These are phyloP conservation scores for Sebastes steindachneri DNA, from an alignment of 2,797 vertebrate genomes.

Conservation along the genomic window DNA sequence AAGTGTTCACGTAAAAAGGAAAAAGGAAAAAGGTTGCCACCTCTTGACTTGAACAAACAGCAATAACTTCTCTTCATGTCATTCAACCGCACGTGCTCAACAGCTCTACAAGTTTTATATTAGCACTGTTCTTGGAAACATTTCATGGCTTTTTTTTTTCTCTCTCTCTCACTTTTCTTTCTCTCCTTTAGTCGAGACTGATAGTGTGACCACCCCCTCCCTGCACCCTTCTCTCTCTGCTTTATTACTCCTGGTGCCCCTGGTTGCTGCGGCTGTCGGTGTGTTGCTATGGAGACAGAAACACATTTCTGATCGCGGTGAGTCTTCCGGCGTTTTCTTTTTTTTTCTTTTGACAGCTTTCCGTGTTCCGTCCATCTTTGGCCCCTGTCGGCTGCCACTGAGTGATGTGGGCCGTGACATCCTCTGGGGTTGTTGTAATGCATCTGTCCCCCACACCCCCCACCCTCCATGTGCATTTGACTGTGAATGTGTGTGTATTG, in stretches of 20 bases:
- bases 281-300: slow-evolving; percentile 87
- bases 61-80: slow-evolving; percentile 25
- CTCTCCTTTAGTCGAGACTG: slow-evolving; percentile 49
- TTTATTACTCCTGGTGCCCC: slow-evolving; percentile 84
- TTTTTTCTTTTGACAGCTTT: slow-evolving; percentile 61
- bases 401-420: slow-evolving; percentile 73
- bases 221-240: slow-evolving; percentile 70
- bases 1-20: not conserved
- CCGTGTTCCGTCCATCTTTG: slow-evolving; percentile 67
- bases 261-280: slow-evolving; percentile 76
- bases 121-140: slow-evolving; percentile 42
- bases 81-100: not conserved
- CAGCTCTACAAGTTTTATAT: slow-evolving; percentile 38
- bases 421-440: slow-evolving; percentile 73
- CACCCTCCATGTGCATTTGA: not conserved
- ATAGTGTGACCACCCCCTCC: slow-evolving; percentile 48
- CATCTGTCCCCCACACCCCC: slow-evolving; percentile 51
- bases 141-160: slow-evolving; percentile 13
- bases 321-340: slow-evolving; percentile 74
- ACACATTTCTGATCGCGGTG: slow-evolving; percentile 78
- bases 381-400: slow-evolving; percentile 64
- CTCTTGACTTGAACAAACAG: slow-evolving; percentile 6
- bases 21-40: not conserved
- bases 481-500: slow-evolving; percentile 20
- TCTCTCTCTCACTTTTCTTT: slow-evolving; percentile 32